Base-by-base conservation (phyloP, 2,797 vertebrate species). In the Parotocinclus haroldoi region DNA sequence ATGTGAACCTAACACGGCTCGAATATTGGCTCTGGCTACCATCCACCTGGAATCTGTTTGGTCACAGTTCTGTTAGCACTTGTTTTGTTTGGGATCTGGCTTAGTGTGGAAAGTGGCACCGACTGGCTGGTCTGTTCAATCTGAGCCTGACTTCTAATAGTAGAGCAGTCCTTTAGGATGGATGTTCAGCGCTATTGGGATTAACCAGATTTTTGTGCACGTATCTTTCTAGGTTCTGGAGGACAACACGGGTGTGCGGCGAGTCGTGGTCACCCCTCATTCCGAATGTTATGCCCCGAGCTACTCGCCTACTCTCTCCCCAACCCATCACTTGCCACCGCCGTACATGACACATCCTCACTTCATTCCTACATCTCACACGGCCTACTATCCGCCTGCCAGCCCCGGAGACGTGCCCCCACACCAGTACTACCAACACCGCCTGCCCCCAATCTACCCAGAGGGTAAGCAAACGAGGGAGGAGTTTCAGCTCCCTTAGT, bases 201-300 rank as follows among this genome's bases (percentile, higher is more conserved):
- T n/a, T n/a, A 58, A 52, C 50, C 14, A 36, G 36, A 27, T 27
- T 66, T n/a, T 49, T 52, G 53, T 53, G 10, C 65, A 9, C 17
- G 16, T 66, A 6, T 79, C 70, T 55, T 17, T 70, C 50, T 60
- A 94, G 93, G 93, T 94, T 79, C 86, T 94, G 72, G 92, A 94
- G 84, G 93, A 94, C 78, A 93, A 81, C 81, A 92, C 92, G 0
- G 93, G 93, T 1, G 90, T 94, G 45, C 91, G 92, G 27, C 85
- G 92, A 71, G 91, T 94, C 68, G 92, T 94, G 65, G 92, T 94
- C 48, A 94, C 91, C 5, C 93, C 92, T 1, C 92, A 93, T 66
- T 93, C 93, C 45, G 93, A 94, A 72, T 94, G 92, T 78, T 94
- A 92, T 50, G 91, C 91, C 9, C 91, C 88, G 36, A 91, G 90